Base-by-base conservation (phyloP, 2,113 vertebrate species). In the Apus apus region DNA sequence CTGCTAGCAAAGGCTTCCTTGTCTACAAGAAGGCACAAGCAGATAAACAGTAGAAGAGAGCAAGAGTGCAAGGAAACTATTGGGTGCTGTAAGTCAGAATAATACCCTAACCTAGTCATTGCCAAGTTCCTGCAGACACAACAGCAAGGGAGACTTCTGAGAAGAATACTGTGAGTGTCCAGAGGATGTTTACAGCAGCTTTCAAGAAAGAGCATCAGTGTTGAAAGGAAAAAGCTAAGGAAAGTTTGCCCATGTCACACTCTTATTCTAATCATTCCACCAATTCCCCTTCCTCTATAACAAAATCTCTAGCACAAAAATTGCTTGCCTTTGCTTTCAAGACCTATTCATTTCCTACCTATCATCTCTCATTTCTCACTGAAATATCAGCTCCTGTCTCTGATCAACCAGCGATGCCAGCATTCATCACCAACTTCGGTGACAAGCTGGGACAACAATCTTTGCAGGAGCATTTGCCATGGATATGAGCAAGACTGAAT, bases 401-500 rank as follows among this genome's bases (percentile, higher is more conserved):
- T 78, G 79, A 96, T 95, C 89, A 83, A 81, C 60, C 68, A 90
- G 56, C 36, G 68, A 86, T 95, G 96, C 96, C 96, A 97, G 80
- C 89, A 90, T 90, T 89, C 96, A 93, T 95, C 94, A 94, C 83
- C 65, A 93, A 77, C 90, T 92, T 90, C 83, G 85, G 91, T 86
- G 94, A 94, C 88, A 96, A 93, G 83, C 92, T 90, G 89, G 95
- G 93, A 97, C 92, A 95, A 94, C 91, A 95, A 92, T 89, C 89
- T 89, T 93, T 94, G 89, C 89, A 93, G 86, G 54, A 96, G 83
- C 73, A 75, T 89, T 97, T 97, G 91, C 94, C 87, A 93, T 53
- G 86, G 86, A 74, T 96, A 72, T 95, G 80, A 96, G 76, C 93
- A 95, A 96, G 94, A 89, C 83, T 90, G 76, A 82, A 48, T 87